These are phyloP conservation scores for Bos javanicus DNA, from an alignment of 2,113 vertebrate species.

Conservation along the genomic window DNA sequence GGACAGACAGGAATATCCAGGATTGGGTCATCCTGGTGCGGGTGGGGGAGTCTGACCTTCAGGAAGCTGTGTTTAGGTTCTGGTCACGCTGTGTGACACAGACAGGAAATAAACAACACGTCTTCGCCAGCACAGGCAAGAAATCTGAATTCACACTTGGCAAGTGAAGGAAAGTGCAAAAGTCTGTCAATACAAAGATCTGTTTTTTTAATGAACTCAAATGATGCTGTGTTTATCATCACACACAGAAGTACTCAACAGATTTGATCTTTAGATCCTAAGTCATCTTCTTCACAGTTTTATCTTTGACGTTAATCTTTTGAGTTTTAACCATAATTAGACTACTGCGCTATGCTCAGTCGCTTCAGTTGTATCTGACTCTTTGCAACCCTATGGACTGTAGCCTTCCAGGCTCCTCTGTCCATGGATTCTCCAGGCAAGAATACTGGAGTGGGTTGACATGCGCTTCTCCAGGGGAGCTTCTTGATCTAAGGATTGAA, in stretches of 20 bases:
- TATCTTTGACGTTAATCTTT: background rate
- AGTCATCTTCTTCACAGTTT: background rate
- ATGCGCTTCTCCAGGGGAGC: background rate
- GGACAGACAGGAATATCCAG: background rate
- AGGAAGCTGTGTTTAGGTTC: background rate
- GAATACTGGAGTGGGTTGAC: background rate
- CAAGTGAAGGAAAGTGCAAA: background rate
- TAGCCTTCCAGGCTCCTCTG: background rate
- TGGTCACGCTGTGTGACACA: background rate
- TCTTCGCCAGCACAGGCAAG: background rate
- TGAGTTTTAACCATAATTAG: background rate
- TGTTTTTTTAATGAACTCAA: background rate
- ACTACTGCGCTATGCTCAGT: background rate
- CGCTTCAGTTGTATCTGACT: background rate
- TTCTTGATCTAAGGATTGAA: background rate
- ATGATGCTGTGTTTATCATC: background rate
- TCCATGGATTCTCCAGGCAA: background rate
- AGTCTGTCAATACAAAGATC: background rate
- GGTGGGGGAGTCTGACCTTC: background rate
- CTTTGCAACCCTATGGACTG: background rate
- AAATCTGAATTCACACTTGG: background rate
- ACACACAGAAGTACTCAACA: background rate
- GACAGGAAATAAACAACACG: background rate
- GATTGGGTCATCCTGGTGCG: fast-evolving
- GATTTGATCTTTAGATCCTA: background rate